These are phyloP conservation scores for Bradysia coprophila DNA, from an alignment of 1,140 invertebrate genomes.

Conservation along the genomic window DNA sequence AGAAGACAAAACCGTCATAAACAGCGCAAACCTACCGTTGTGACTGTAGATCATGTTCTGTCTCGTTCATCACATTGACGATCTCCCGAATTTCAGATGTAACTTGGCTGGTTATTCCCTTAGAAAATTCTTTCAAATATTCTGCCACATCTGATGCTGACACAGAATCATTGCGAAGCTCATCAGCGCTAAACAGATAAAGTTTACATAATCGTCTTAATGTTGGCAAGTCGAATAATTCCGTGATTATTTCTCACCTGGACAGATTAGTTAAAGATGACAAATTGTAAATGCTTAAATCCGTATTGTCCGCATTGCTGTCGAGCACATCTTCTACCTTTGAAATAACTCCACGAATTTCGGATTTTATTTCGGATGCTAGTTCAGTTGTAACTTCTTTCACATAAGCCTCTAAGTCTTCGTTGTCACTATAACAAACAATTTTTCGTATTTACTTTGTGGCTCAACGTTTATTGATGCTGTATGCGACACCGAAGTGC, in stretches of 20 bases:
- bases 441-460: no score
- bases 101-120: constrained; percentile 58
- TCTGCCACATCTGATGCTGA: constrained; percentile 52
- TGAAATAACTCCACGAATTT: constrained; percentile 58
- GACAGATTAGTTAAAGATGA: background rate
- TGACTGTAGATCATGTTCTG: constrained; percentile 25
- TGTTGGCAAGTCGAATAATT: background rate
- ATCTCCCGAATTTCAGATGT: constrained; percentile 54
- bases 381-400: constrained; percentile 58
- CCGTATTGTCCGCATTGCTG: constrained; percentile 35
- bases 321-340: constrained; percentile 57
- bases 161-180: constrained; percentile 35
- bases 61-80: constrained; percentile 53
- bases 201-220: background rate
- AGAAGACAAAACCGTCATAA: no score
- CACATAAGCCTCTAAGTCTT: constrained; percentile 49
- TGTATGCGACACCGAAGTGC: no score
- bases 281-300: constrained; percentile 9
- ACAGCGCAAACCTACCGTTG: no score
- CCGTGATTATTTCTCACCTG: background rate
- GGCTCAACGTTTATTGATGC: no score
- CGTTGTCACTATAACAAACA: no score
- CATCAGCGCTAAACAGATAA: constrained; percentile 8
- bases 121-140: constrained; percentile 54
- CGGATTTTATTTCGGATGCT: constrained; percentile 61